Conservation (phyloP, 1,140 invertebrate genomes). For the Orchesella cincta region DNA sequence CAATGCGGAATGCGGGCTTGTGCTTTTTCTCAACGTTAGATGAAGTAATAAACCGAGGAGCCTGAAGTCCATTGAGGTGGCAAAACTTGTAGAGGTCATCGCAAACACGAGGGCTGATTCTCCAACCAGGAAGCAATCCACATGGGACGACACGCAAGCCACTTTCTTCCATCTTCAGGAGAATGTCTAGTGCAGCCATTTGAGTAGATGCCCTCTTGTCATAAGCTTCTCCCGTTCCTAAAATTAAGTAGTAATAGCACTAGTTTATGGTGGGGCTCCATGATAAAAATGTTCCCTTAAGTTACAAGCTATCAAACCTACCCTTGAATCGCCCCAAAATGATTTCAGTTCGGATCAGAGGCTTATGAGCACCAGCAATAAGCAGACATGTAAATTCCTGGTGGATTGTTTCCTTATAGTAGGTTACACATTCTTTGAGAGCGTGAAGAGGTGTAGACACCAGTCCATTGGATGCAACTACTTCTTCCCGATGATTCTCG, state of each 20-base stretch:
- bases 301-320: too few species aligned
- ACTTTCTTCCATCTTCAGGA: not conserved
- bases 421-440: not conserved
- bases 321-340: too few species aligned
- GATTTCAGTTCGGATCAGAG: too few species aligned
- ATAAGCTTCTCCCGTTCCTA: not conserved
- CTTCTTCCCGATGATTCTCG: not conserved
- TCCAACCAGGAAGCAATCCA: not conserved
- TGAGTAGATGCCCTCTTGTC: not conserved
- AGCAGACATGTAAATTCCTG: too few species aligned
- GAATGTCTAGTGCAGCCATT: not conserved
- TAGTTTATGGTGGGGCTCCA: too few species aligned
- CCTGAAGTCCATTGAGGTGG: not conserved
- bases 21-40: not conserved
- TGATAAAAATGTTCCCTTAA: too few species aligned
- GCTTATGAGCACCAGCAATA: too few species aligned
- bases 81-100: not conserved
- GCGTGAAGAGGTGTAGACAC: not conserved
- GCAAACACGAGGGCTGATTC: not conserved
- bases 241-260: too few species aligned
- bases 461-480: not conserved
- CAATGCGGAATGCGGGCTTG: not conserved
- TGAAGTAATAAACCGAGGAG: not conserved
- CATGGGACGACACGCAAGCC: not conserved
- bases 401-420: too few species aligned